Percentiles rank a stretch among this genome's conserved stretches.
Conservation (phyloP, 2,888 invertebrate species). For the Eilema sororculum region DNA sequence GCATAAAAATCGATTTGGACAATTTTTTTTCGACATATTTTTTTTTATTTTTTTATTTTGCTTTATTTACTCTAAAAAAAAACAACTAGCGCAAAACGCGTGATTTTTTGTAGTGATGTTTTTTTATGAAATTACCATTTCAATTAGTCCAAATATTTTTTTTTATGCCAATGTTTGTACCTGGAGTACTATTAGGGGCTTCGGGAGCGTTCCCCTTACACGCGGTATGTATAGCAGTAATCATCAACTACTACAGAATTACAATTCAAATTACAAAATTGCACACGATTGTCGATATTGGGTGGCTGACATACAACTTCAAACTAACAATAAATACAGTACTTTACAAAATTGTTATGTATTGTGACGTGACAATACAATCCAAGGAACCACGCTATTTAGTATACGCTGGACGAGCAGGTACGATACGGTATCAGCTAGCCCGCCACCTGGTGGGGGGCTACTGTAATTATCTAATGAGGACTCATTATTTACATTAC, state of each 20-base stretch:
- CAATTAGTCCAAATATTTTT: too few species aligned
- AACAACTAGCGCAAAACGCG: too few species aligned
- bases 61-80: too few species aligned
- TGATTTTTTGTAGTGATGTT: too few species aligned
- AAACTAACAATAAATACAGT: background rate
- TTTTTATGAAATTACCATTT: too few species aligned
- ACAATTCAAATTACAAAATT: background rate
- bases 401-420: background rate
- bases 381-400: background rate
- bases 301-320: too few species aligned
- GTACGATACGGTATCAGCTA: background rate
- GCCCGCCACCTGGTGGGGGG: background rate
- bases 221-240: background rate
- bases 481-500: background rate
- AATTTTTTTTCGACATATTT: too few species aligned
- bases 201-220: too few species aligned
- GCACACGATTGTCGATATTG: background rate
- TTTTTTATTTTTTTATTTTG: too few species aligned
- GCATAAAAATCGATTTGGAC: too few species aligned
- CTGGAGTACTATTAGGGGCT: too few species aligned
- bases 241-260: background rate
- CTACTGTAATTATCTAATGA: conserved; percentile 9
- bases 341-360: background rate
- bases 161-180: too few species aligned
- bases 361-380: background rate